Evolutionary conservation across 2,888 invertebrate species (phyloP).

Genomic region (Elmis aenea): DNA sequence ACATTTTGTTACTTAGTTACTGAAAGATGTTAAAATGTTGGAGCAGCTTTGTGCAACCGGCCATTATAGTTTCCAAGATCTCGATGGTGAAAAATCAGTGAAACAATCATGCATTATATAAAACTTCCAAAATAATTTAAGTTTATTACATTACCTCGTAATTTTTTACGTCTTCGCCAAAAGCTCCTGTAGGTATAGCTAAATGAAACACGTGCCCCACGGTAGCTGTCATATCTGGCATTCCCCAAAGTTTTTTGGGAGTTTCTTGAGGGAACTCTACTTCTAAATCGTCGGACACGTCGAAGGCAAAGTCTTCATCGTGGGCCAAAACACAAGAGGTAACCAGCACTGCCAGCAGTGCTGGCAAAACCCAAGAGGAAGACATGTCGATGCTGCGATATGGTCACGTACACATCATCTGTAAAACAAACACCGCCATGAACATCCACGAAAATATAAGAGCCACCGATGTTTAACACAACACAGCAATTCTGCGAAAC

Average conservation of each 20-base stretch:
- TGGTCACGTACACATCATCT: slow-evolving; percentile 31
- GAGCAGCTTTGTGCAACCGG: too few species aligned
- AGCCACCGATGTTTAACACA: too few species aligned
- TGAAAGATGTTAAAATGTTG: too few species aligned
- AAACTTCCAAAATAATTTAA: too few species aligned
- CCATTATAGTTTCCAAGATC: too few species aligned
- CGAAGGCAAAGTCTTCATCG: slow-evolving; percentile 46
- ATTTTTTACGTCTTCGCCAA: slow-evolving; percentile 60
- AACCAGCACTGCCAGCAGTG: slow-evolving; percentile 30
- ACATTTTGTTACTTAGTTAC: too few species aligned
- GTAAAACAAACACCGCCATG: slow-evolving; percentile 21
- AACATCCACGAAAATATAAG: too few species aligned
- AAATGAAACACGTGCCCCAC: slow-evolving; percentile 70
- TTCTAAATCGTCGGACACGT: slow-evolving; percentile 40
- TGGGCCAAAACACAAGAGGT: slow-evolving; percentile 16
- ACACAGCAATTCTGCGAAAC: too few species aligned
- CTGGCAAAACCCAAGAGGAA: slow-evolving; percentile 18
- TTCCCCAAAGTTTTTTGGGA: slow-evolving; percentile 20
- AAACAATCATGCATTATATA: too few species aligned
- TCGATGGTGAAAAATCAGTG: too few species aligned
- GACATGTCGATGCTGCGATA: slow-evolving; percentile 23
- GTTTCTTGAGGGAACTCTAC: slow-evolving; percentile 30
- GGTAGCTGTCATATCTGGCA: slow-evolving; percentile 57
- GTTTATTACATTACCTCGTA: slow-evolving; percentile 76
- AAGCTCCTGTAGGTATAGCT: slow-evolving; percentile 66